Evolutionary conservation across 2,113 vertebrate species (phyloP).

Genomic region (Callipepla squamata): DNA sequence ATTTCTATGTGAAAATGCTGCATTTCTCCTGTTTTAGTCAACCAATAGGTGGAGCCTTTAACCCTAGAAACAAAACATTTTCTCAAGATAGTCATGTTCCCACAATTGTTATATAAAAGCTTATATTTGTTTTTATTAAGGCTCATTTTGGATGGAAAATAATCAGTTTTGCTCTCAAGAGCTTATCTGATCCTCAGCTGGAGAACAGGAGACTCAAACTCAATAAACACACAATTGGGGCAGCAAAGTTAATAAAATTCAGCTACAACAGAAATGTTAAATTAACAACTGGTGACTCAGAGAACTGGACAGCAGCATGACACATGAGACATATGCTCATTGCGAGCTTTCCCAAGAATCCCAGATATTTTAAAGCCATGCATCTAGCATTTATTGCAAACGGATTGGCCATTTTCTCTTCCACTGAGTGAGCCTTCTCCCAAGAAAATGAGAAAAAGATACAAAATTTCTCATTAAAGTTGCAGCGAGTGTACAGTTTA

Average conservation of each 20-base stretch:
- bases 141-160: conserved; percentile 9
- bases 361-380: conserved; percentile 38
- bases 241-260: conserved; percentile 35
- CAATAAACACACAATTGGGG: not conserved
- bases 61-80: conserved; percentile 27
- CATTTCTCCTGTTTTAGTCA: conserved; percentile 25
- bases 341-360: conserved; percentile 47
- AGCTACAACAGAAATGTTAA: conserved; percentile 18
- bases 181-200: conserved; percentile 36
- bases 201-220: not conserved
- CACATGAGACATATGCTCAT: conserved; percentile 24
- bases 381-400: not conserved
- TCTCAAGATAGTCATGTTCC: not conserved
- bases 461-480: not conserved
- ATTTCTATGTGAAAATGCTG: not conserved
- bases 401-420: not conserved
- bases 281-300: conserved; percentile 57
- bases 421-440: not conserved
- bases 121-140: conserved; percentile 50
- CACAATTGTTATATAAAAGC: not conserved
- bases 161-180: conserved; percentile 5
- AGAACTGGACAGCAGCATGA: conserved; percentile 36
- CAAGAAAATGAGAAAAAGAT: not conserved
- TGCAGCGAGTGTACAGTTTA: not conserved
- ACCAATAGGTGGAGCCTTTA: conserved; percentile 73